Conservation (phyloP, 2,113 vertebrate species). For the Cricetomys ansorgei region DNA sequence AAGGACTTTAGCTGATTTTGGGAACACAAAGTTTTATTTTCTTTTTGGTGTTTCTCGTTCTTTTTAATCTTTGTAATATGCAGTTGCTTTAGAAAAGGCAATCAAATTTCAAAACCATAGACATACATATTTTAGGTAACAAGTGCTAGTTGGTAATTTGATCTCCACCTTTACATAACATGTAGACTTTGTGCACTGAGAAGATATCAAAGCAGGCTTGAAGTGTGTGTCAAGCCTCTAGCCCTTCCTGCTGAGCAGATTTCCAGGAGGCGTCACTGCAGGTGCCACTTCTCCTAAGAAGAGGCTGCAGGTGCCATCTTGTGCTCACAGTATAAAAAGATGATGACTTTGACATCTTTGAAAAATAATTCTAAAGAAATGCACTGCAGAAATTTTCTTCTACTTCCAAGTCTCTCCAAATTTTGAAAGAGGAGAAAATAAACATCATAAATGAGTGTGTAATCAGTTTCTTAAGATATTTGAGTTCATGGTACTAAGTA, state of each 20-base stretch:
- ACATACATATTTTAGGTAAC: background rate
- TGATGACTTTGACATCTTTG: background rate
- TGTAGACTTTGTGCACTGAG: conserved; percentile 8
- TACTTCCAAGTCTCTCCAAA: background rate
- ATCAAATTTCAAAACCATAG: conserved; percentile 5
- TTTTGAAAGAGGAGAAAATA: background rate
- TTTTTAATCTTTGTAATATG: background rate
- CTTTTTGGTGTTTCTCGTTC: background rate
- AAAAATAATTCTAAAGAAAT: conserved; percentile 1
- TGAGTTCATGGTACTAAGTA: background rate
- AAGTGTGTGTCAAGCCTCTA: background rate
- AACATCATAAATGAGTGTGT: background rate
- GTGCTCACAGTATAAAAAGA: background rate
- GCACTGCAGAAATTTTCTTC: background rate
- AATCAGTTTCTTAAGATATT: background rate
- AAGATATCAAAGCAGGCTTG: background rate
- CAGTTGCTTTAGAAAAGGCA: conserved; percentile 40
- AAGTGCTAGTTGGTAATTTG: background rate
- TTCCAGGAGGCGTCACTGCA: background rate
- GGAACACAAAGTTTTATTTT: background rate
- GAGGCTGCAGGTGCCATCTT: conserved; percentile 29
- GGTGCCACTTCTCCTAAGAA: background rate
- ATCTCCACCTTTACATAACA: conserved; percentile 6
- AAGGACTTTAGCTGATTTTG: background rate
- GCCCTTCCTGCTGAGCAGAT: background rate